Evolutionary conservation across 2,113 vertebrate species (phyloP), one percentile per base, ranked within the genome.

Genomic region (Sceloporus undulatus): DNA sequence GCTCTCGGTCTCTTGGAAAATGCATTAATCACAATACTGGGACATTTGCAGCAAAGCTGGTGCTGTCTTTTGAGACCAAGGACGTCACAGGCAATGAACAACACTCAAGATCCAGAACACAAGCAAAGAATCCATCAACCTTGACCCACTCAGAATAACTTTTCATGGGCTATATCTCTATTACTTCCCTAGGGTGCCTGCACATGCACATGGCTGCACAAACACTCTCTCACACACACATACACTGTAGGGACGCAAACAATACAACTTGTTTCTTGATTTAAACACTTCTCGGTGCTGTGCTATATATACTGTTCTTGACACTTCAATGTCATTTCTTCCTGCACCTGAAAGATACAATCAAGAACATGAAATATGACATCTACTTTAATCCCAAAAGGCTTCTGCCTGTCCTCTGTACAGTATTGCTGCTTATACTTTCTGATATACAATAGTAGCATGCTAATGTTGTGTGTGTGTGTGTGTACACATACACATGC

Each of bases 91-190:
- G 23, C 29, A 76, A 56, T 40, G 76, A 74, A 79, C 9, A 70
- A 23, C 10, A 84, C 5, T 3, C 65, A 68, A 19, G n/a, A 79
- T 4, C 65, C 65, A 16, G n/a, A 79, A 66, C 27, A 38, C 14
- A 52, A 86, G 34, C 90, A 85, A 84, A 90, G 56, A 71, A 19
- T 18, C 14, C 89, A 38, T 86, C 82, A 83, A 85, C 40, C 42
- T 82, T 90, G 21, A 90, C 5, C 0, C 21, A 66, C 48, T 48
- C 56, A 94, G 89, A 85, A 3, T 52, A 23, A 1, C 38, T 84
- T 71, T 70, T 92, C 68, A 86, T 87, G 82, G 52, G 52, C 14
- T 71, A 79, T 92, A 79, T 92, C 86, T 59, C 42, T 34, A 42
- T 80, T 59, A 1, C 25, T 56, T 87, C 87, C 62, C 48, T 62